Evolutionary conservation across 2,888 invertebrate species (phyloP).

Genomic region (Epinotia ramella): DNA sequence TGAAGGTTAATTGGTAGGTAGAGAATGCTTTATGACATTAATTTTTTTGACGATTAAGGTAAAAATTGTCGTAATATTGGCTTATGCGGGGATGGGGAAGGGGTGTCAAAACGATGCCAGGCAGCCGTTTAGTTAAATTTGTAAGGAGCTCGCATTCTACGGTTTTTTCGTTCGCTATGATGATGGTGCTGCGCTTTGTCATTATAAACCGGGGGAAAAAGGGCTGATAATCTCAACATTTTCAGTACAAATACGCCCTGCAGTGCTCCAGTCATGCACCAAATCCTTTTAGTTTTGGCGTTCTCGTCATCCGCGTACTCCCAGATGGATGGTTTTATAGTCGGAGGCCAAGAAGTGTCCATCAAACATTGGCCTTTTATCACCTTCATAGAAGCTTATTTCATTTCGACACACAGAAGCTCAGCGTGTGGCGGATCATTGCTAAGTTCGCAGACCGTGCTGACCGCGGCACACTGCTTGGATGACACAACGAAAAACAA

Average conservation of each 20-base stretch:
- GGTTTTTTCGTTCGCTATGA: too few species aligned
- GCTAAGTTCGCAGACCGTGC: slow-evolving; percentile 5
- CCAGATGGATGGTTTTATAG: slow-evolving; percentile 2
- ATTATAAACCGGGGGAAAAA: background rate
- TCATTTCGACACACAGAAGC: rapidly evolving
- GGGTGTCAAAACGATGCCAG: too few species aligned
- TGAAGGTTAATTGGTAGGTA: too few species aligned
- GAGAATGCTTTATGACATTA: too few species aligned
- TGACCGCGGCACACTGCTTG: slow-evolving; percentile 16
- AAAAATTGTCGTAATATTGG: too few species aligned
- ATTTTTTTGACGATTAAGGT: too few species aligned
- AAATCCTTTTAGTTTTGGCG: background rate
- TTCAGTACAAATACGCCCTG: background rate
- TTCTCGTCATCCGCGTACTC: background rate
- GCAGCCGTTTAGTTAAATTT: too few species aligned
- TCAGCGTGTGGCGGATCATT: background rate
- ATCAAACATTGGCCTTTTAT: slow-evolving; percentile 4
- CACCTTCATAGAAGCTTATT: background rate
- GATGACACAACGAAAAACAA: background rate
- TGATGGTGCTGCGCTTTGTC: too few species aligned
- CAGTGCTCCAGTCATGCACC: background rate
- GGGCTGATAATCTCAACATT: background rate
- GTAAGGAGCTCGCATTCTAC: too few species aligned
- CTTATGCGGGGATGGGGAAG: too few species aligned
- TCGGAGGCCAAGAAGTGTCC: background rate